Evolutionary conservation across 2,888 invertebrate genomes (phyloP).

Genomic region (Ceraclea dissimilis): DNA sequence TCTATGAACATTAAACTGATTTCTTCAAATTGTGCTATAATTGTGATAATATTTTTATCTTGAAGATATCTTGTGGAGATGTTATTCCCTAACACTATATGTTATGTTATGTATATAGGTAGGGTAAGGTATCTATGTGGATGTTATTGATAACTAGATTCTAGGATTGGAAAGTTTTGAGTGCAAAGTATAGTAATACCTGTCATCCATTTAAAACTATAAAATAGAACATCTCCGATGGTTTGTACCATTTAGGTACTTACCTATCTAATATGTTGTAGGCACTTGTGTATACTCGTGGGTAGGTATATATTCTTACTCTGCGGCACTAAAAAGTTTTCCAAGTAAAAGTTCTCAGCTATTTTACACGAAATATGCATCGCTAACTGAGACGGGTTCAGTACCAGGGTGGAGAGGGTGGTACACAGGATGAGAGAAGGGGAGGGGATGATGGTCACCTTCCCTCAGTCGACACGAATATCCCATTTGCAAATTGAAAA

Average conservation of each 20-base stretch:
- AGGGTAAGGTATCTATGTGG: too few relatives aligned
- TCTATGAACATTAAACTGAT: too few relatives aligned
- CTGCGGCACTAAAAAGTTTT: conserved; percentile 5
- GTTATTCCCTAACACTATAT: too few relatives aligned
- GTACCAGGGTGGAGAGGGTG: background rate
- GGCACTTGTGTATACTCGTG: background rate
- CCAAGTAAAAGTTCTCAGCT: conserved; percentile 12
- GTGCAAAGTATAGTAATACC: conserved; percentile 2
- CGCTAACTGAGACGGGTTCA: conserved; percentile 4
- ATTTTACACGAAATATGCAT: conserved; percentile 15
- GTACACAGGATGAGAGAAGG: conserved; percentile 6
- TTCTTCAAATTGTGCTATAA: too few relatives aligned
- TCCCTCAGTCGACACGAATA: conserved; percentile 24
- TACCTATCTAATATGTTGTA: background rate
- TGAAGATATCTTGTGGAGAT: too few relatives aligned
- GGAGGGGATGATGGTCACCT: conserved; percentile 24
- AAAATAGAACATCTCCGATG: background rate
- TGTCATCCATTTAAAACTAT: background rate
- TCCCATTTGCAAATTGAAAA: conserved; percentile 27
- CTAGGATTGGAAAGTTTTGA: background rate
- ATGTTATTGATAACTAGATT: too few relatives aligned
- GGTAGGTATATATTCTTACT: background rate
- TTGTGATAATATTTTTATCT: too few relatives aligned
- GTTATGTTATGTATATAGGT: too few relatives aligned
- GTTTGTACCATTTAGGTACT: background rate